Evolutionary conservation across 2,113 vertebrate species (phyloP).

Genomic region (Callospermophilus lateralis): DNA sequence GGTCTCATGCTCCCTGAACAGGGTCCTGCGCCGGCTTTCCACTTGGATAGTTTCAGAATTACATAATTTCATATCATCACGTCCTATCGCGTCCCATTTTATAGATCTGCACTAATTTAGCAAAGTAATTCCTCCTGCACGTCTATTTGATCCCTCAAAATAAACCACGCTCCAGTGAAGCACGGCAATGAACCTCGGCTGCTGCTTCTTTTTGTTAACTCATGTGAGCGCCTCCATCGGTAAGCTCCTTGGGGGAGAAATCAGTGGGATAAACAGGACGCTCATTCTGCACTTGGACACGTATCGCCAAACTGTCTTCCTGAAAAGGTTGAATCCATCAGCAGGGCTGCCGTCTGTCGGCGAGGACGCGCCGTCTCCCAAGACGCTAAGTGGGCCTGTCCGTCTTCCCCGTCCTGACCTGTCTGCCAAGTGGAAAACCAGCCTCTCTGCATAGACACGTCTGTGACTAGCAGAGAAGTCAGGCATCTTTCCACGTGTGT

Average conservation of each 20-base stretch:
- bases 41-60: not conserved
- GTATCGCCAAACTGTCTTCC: conserved; percentile 1
- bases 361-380: not conserved
- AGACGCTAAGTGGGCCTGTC: not conserved
- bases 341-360: rapidly evolving
- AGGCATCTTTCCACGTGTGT: not conserved
- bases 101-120: not conserved
- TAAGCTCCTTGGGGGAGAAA: conserved; percentile 11
- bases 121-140: not conserved
- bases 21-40: not conserved
- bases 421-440: not conserved
- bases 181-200: too few species aligned
- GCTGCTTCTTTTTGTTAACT: not conserved
- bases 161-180: not conserved
- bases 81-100: not conserved
- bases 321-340: conserved; percentile 37
- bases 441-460: not conserved
- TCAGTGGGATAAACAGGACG: not conserved
- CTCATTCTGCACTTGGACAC: not conserved
- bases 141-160: not conserved
- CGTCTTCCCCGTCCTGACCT: conserved; percentile 40
- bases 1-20: not conserved
- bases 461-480: not conserved
- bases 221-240: not conserved
- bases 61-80: not conserved